Conservation (phyloP, 2,113 vertebrate genomes). For the Malurus elegans region DNA sequence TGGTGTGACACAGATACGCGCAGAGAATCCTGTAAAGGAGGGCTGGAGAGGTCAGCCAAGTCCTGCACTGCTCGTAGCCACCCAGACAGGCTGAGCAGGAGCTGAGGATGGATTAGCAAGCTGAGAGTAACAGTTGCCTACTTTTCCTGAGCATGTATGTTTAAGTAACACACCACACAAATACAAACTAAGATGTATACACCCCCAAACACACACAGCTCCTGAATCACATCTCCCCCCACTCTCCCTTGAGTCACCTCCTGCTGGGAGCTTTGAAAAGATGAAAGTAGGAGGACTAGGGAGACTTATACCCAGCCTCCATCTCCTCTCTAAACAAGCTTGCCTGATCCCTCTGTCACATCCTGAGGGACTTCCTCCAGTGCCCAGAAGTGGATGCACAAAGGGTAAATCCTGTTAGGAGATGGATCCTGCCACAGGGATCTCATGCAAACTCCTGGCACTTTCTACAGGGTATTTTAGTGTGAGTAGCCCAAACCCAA, state of each 20-base stretch:
- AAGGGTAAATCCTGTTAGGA: background rate
- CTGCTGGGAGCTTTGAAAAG: conserved; percentile 18
- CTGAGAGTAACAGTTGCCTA: background rate
- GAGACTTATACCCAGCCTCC: background rate
- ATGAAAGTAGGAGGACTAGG: conserved; percentile 21
- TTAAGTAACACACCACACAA: background rate
- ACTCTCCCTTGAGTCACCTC: conserved; percentile 49
- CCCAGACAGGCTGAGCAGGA: conserved; percentile 1
- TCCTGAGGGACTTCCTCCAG: background rate
- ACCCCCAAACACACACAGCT: background rate
- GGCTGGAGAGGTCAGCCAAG: conserved; percentile 39
- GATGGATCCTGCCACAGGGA: background rate
- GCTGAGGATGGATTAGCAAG: background rate
- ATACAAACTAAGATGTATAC: background rate
- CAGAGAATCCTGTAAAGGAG: background rate
- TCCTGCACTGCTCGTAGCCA: background rate
- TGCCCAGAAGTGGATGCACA: background rate
- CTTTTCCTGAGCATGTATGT: background rate
- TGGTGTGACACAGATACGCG: background rate
- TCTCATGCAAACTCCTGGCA: background rate
- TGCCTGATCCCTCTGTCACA: background rate
- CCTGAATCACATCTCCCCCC: conserved; percentile 30
- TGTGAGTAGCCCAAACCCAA: background rate
- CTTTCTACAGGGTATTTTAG: background rate
- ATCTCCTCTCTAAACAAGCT: background rate